These are phyloP conservation scores for Drosophila sp. DNA, from an alignment of 1,140 invertebrate genomes.

Conservation along the genomic window DNA sequence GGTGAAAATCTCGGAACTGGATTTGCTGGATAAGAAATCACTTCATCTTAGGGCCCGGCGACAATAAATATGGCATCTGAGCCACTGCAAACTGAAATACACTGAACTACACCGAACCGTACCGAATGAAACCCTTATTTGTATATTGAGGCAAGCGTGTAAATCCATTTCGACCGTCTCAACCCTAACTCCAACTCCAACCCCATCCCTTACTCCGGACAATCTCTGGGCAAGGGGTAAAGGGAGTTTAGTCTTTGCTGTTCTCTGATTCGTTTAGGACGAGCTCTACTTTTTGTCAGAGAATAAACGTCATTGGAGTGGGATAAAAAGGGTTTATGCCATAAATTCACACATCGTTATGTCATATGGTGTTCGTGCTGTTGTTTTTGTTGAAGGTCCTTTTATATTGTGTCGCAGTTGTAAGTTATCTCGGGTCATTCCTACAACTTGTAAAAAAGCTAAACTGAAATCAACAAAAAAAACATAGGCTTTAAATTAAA, in stretches of 20 bases:
- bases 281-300: not conserved
- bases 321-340: conserved; percentile 68
- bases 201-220: conserved; percentile 5
- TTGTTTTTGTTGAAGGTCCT: not conserved
- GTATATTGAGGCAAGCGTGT: conserved; percentile 81
- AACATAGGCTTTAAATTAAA: not conserved
- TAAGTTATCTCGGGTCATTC: conserved; percentile 38
- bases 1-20: conserved; percentile 56
- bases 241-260: conserved; percentile 24
- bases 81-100: conserved; percentile 14
- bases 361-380: conserved; percentile 62
- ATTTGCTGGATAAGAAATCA: conserved; percentile 81
- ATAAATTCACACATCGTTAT: conserved; percentile 82
- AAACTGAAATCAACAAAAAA: not conserved
- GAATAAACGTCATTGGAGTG: conserved; percentile 10
- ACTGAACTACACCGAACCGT: conserved; percentile 1
- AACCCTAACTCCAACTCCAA: conserved; percentile 25
- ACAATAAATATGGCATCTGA: conserved; percentile 61
- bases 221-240: not conserved
- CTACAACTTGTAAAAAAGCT: not conserved
- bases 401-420: conserved; percentile 40
- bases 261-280: conserved; percentile 68
- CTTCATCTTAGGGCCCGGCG: conserved; percentile 70
- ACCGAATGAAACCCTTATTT: conserved; percentile 69
- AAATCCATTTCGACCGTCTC: conserved; percentile 65